Evolutionary conservation across 2,888 invertebrate genomes (phyloP), one percentile per base, ranked within the genome.

Genomic region (Crocallis elinguaria): DNA sequence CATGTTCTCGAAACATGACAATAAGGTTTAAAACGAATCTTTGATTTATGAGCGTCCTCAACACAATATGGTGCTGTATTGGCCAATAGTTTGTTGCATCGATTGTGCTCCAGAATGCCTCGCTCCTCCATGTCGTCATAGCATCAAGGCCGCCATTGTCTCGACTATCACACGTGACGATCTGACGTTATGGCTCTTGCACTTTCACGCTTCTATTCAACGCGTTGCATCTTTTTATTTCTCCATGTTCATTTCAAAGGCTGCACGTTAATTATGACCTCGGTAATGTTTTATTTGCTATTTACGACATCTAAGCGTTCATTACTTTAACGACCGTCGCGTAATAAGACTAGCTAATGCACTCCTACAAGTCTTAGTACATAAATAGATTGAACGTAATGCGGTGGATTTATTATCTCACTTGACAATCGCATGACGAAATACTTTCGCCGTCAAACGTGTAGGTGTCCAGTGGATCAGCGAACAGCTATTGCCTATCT

Each of bases 121-220:
- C 69, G 70, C 70, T 66, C 67, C 63, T 79, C 74, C 36, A 21
- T 75, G 70, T 73, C 77, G 71, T 73, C 73, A 69, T 71, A 64
- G 60, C 64, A 62, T 66, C 78, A 81, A 82, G 84, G 84, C 76
- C 79, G 71, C 63, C 71, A 81, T 82, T 82, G 82, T 83, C 70
- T 82, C 62, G 68, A 71, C 68, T 77, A 84, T 82, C 81, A 71
- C 69, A 79, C 79, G 77, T 77, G 75, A 79, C 60, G 62, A 67
- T 65, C 64, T 55, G 27, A 38, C 57, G 66, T 61, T 65, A 66
- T 62, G 60, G 56, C 56, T 65, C 50, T 59, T 66, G 65, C 62
- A 66, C 68, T 68, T 68, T 67, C 67, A 67, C 66, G 64, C 56
- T 63, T 65, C 57, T 62, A 58, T 54, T 60, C 44, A 55, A 57